Evolutionary conservation across 2,888 invertebrate genomes (phyloP), one percentile per base, ranked within the genome.

Genomic region (Mythimna vitellina): DNA sequence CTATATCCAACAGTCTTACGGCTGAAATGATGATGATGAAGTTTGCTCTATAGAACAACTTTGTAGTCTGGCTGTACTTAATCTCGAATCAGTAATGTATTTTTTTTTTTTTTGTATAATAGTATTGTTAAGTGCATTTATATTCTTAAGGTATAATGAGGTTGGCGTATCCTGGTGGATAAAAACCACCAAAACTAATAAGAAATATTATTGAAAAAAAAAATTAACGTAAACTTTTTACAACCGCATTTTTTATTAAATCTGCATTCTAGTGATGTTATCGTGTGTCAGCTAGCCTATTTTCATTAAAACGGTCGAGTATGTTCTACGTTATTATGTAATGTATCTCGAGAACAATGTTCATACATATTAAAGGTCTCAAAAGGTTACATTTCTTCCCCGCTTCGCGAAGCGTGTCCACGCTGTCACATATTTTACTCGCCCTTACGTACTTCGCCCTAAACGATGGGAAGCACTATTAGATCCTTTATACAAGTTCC

Each of bases 371-470:
- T 89, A 89, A 87, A 88, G 89, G 87, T 84, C 89, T 86, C 82
- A 83, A 88, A 86, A 89, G 92, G 91, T 90, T 89, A 92, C 94
- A 93, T 90, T 92, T 95, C 94, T 95, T 95, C 92, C 90, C 61
- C 89, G 94, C 94, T 92, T 86, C 90, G 85, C 89, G 85, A 86
- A 94, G 94, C 94, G 88, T 91, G 92, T 89, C 94, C 93, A 87
- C 88, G 87, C 90, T 91, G 94, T 93, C 95, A 93, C 95, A 94
- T 95, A 95, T 94, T 93, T 95, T 92, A 95, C 80, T 73, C 80
- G 73, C 85, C 90, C 91, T 89, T 83, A 80, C 80, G 70, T 78
- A 65, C 87, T 84, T 17, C 87, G 84, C 88, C 88, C 86, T 86
- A 86, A 88, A 86, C 86, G 89, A 88, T 86, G 81, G 84, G 78